Conservation (phyloP, 2,113 vertebrate species). For the Gobio gobio region DNA sequence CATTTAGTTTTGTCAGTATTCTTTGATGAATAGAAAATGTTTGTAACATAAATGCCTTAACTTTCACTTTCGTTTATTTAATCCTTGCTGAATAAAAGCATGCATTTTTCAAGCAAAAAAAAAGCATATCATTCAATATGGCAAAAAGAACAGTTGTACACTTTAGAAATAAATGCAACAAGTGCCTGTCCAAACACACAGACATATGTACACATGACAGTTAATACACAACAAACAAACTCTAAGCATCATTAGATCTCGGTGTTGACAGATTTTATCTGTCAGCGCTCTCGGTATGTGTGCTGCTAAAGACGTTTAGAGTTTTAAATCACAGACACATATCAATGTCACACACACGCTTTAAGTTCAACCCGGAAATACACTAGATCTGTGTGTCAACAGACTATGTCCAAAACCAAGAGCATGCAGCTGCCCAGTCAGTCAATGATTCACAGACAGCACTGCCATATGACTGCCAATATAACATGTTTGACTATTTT, state of each 20-base stretch:
- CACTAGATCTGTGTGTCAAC: constrained; percentile 11
- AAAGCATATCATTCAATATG: background rate
- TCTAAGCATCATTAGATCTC: constrained; percentile 25
- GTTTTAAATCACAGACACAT: constrained; percentile 33
- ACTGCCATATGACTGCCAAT: background rate
- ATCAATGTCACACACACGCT: constrained; percentile 8
- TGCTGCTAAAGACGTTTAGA: constrained; percentile 10
- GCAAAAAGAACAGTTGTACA: background rate
- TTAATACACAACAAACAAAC: constrained; percentile 43
- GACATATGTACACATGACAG: background rate
- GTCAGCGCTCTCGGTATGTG: background rate
- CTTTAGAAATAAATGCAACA: background rate
- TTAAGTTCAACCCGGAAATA: constrained; percentile 15
- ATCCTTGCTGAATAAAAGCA: too few species aligned
- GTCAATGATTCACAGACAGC: constrained; percentile 1
- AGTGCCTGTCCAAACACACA: constrained; percentile 32
- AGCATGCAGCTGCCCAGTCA: background rate
- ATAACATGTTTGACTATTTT: constrained; percentile 15
- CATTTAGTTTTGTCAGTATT: too few species aligned
- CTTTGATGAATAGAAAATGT: too few species aligned
- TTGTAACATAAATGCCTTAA: background rate
- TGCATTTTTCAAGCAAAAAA: too few species aligned
- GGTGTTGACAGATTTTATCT: constrained; percentile 44
- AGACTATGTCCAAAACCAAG: background rate
- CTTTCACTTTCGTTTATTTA: too few species aligned